Conservation (phyloP, 1,140 invertebrate genomes). For the Papilio helenus region DNA sequence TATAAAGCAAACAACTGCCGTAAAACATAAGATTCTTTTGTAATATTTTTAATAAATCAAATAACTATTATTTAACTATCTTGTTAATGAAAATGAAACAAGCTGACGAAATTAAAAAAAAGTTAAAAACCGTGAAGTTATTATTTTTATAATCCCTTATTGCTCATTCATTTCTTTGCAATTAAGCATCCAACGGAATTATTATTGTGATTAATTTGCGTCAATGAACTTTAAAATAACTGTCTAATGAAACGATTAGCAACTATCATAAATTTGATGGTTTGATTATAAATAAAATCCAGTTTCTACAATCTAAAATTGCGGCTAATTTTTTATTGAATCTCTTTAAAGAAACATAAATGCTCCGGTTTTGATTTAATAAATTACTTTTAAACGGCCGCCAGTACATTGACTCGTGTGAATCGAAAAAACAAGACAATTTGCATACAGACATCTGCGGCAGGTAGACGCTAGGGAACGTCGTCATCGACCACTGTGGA, state of each 20-base stretch:
- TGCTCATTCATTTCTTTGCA: background rate
- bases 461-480: slow-evolving; percentile 74
- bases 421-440: slow-evolving; percentile 71
- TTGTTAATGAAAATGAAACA: background rate
- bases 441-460: slow-evolving; percentile 74
- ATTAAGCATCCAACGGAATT: background rate
- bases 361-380: slow-evolving; percentile 40
- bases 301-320: slow-evolving; percentile 14
- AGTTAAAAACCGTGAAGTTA: background rate
- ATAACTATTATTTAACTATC: background rate
- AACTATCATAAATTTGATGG: slow-evolving; percentile 21
- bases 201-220: background rate
- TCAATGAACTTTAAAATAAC: slow-evolving; percentile 18
- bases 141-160: background rate
- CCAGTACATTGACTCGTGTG: slow-evolving; percentile 68
- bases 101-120: background rate
- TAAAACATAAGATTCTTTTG: background rate
- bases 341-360: slow-evolving; percentile 42
- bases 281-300: slow-evolving; percentile 22
- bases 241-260: slow-evolving; percentile 26
- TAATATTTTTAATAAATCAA: background rate
- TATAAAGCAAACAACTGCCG: slow-evolving; percentile 3
- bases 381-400: slow-evolving; percentile 56
- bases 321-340: slow-evolving; percentile 40
- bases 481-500: slow-evolving; percentile 70